Base-by-base conservation (phyloP, 2,888 invertebrate species). In the Cynaeus angustus region DNA sequence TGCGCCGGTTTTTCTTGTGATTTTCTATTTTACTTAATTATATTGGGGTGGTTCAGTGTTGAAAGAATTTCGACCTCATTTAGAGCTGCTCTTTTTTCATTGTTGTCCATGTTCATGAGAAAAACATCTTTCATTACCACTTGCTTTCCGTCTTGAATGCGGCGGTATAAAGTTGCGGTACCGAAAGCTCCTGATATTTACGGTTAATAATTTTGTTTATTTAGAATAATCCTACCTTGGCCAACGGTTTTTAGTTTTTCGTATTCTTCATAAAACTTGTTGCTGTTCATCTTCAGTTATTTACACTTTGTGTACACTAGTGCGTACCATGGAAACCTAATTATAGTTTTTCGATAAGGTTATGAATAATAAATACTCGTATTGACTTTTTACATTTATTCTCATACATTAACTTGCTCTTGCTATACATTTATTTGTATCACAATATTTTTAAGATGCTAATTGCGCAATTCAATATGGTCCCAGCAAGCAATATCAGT, bases 111-210 rank as follows among this genome's bases (percentile, higher is more conserved):
- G 75, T 92, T 91, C 75, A 88, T 87, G 83, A 92, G 87, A 80
- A 91, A 91, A 53, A 94, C 91, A 82, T 93, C 92, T 80, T 93
- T 94, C 61, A 94, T 88, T 1, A 94, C 92, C 12, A 93, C 91
- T n/a, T 66, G 62, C 66, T 88, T 87, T 52, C 89, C 89, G 78
- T 91, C 91, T 33, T 87, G 86, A 72, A 88, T 87, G 55, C 90
- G 88, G 21, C 88, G 86, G 81, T 92, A 93, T 9, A 93, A 82
- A 0, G 91, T 87, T 4, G 92, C 93, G 8, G 90, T 90, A 3
- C 92, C 93, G 83, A 92, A 93, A 0, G 92, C 91, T 7, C 90
- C 89, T 86, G 70, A 21, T 21, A 21, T 21, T 21, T 21, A 21
- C 4, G 4, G 4, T 21, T 21, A 21, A 21, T 21, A 21, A 21